Evolutionary conservation across 2,113 vertebrate genomes (phyloP).

Genomic region (Macheiramphus alcinus): DNA sequence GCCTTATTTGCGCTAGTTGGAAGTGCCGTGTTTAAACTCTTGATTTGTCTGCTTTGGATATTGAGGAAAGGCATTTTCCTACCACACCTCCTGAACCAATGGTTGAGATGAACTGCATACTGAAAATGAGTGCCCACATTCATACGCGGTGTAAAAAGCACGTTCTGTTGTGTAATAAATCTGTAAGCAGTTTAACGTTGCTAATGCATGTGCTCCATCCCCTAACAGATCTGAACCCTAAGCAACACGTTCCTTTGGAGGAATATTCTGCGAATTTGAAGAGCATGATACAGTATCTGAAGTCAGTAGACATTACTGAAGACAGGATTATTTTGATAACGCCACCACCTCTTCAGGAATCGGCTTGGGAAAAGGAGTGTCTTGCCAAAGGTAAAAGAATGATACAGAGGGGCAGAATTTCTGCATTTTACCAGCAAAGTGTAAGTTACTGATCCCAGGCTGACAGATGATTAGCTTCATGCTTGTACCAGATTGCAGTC

Average conservation of each 20-base stretch:
- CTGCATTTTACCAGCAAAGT: background rate
- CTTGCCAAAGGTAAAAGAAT: slow-evolving; percentile 78
- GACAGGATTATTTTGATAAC: slow-evolving; percentile 85
- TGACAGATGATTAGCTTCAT: fast-evolving
- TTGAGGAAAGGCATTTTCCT: background rate
- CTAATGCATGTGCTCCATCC: background rate
- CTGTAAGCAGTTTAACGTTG: background rate
- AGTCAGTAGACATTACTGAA: slow-evolving; percentile 70
- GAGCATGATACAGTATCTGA: slow-evolving; percentile 78
- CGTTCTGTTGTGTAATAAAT: fast-evolving
- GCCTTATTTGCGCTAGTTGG: background rate
- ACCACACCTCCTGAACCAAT: fast-evolving
- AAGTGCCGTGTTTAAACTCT: background rate
- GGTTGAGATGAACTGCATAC: background rate
- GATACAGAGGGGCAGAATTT: background rate
- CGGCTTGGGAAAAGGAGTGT: slow-evolving; percentile 87
- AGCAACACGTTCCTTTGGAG: slow-evolving; percentile 87
- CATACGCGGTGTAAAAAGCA: fast-evolving
- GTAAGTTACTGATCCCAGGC: background rate
- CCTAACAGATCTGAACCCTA: slow-evolving; percentile 82
- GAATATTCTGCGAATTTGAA: slow-evolving; percentile 84
- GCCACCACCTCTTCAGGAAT: slow-evolving; percentile 85
- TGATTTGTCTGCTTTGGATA: background rate
- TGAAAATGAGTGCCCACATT: background rate
- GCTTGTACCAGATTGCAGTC: background rate